Conservation (phyloP, 2,797 vertebrate genomes). For the Monodelphis domestica region DNA sequence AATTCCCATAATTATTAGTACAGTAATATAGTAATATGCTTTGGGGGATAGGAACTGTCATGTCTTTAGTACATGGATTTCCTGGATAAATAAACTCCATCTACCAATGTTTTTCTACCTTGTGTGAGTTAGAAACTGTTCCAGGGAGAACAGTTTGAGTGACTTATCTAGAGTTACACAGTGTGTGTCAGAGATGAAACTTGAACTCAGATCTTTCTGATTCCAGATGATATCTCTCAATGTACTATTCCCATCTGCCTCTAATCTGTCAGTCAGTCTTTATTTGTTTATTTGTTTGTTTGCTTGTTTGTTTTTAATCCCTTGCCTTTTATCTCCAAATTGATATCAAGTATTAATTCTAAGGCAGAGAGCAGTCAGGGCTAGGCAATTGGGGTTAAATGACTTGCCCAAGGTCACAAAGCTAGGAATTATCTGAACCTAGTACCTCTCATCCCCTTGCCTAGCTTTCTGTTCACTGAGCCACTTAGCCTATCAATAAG, state of each 20-base stretch:
- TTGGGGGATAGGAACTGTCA: neutral
- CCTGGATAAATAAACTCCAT: neutral
- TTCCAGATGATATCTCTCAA: neutral
- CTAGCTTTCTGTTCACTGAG: too few relatives aligned
- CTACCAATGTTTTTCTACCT: neutral
- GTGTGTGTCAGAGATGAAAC: neutral
- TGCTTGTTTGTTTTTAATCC: too few relatives aligned
- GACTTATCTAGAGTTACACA: too few relatives aligned
- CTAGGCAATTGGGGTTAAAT: too few relatives aligned
- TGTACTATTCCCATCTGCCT: neutral
- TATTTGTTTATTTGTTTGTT: too few relatives aligned
- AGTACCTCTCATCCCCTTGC: too few relatives aligned
- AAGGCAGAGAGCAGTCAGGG: too few relatives aligned
- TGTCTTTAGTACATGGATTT: neutral
- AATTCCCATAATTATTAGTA: neutral
- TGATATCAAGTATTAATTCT: too few relatives aligned
- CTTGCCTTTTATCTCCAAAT: too few relatives aligned
- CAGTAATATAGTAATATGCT: neutral
- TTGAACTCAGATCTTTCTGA: neutral
- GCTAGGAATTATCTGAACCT: too few relatives aligned
- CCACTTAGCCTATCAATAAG: too few relatives aligned
- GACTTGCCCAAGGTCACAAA: too few relatives aligned
- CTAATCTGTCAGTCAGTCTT: neutral
- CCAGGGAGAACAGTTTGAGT: neutral
- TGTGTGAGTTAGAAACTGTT: neutral